A percentile compares a stretch with the other conserved stretches of the same genome.
phyloP scores from a whole-genome alignment of 1,140 invertebrate genomes.

The Trialeurodes vaporariorum region DNA sequence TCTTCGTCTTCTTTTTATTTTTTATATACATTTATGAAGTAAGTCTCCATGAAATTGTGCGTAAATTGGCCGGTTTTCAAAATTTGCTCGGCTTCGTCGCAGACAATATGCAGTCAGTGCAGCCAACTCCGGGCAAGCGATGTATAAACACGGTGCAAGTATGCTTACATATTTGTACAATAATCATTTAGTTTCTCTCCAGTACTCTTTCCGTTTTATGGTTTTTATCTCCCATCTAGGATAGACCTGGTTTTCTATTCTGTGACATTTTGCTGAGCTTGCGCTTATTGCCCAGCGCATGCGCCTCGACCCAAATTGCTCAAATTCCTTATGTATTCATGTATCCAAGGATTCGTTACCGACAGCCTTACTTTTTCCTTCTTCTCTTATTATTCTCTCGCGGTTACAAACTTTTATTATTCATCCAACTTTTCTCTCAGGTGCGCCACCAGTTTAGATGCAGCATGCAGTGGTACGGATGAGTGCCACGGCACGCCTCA shows the following conservation, averaged over 20 bases:
- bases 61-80: not conserved
- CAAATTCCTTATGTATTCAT: constrained; percentile 11
- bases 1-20: not conserved
- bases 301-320: constrained; percentile 9
- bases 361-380: not conserved
- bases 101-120: not conserved
- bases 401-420: too few species aligned
- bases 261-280: not conserved
- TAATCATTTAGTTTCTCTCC: not conserved
- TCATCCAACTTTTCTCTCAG: too few species aligned
- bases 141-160: too few species aligned
- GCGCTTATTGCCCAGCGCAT: too few species aligned
- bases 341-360: constrained; percentile 1
- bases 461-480: too few species aligned
- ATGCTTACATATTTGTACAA: not conserved
- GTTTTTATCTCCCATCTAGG: not conserved
- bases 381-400: too few species aligned
- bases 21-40: not conserved
- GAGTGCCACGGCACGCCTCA: too few species aligned
- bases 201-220: not conserved
- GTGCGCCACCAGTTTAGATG: too few species aligned
- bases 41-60: not conserved
- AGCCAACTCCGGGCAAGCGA: not conserved
- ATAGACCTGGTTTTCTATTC: not conserved
- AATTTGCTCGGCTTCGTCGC: not conserved